Evolutionary conservation across 2,113 vertebrate genomes (phyloP), one percentile per base, ranked within the genome.

Genomic region (Syngnathus typhle): DNA sequence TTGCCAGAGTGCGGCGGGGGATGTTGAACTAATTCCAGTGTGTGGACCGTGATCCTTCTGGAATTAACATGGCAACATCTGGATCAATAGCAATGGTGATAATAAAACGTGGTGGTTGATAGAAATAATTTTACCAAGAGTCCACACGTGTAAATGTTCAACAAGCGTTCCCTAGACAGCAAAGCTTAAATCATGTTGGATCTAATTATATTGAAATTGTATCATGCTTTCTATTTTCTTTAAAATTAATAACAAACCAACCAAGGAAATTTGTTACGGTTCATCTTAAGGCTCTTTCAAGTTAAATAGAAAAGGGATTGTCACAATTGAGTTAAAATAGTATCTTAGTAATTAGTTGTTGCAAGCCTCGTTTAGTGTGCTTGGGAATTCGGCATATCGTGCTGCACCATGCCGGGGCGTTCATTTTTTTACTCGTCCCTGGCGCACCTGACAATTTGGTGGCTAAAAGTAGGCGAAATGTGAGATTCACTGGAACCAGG

Each of bases 51-150:
- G 79, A 82, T 79, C 84, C 71, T 78, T 85, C 64, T 72, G 76
- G 68, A 77, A 87, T 89, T 83, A 79, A 82, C 84, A 89, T 84
- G 80, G 83, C 83, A 74, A 72, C 65, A 64, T 86, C 75, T 82
- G 79, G 67, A 89, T 90, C 88, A 87, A 88, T 89, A 88, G 71
- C 79, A 38, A 77, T 84, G 70, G 13, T 69, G 76, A 32, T 84
- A 72, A 88, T 85, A 91, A 86, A 90, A 80, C 80, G 82, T 75
- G 68, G 68, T 4, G 82, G 84, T 85, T 79, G 75, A 88, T 77
- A 88, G 80, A 78, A 88, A 89, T 87, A 78, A 83, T 79, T 58
- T 80, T 79, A 83, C 71, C 78, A 54, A 74, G 70, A 73, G 81
- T 83, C 27, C 18, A 37, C 58, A n/a, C 38, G 36, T 80, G 56